These are phyloP conservation scores for Corvus moneduloides DNA, from an alignment of 2,113 vertebrate species.

Conservation along the genomic window DNA sequence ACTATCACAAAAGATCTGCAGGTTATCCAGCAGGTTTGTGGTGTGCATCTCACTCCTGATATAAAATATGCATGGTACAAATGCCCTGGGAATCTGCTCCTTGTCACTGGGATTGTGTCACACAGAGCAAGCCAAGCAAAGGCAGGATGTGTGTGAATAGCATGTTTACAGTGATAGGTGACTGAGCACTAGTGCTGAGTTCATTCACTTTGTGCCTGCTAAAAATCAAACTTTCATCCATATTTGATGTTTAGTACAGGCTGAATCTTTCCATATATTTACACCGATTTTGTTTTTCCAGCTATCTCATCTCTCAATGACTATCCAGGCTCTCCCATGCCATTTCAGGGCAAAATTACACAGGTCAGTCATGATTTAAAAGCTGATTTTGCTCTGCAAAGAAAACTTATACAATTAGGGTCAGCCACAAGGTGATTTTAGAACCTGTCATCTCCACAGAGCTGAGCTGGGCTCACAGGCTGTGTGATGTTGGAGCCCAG, in stretches of 20 bases:
- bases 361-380: not conserved
- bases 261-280: not conserved
- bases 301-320: not conserved
- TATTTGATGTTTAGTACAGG: not conserved
- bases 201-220: not conserved
- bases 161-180: not conserved
- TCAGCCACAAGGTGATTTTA: not conserved
- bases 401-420: not conserved
- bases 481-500: rapidly evolving
- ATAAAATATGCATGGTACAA: not conserved
- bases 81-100: not conserved
- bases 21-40: not conserved
- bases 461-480: not conserved
- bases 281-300: not conserved
- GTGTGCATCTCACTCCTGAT: not conserved
- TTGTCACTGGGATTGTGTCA: not conserved
- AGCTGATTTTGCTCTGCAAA: not conserved
- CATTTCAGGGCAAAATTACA: not conserved
- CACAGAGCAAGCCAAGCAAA: not conserved
- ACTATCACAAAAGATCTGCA: not conserved
- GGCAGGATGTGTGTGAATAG: not conserved
- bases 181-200: not conserved
- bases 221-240: not conserved
- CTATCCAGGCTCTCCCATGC: not conserved
- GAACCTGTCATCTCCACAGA: not conserved